Evolutionary conservation across 2,888 invertebrate genomes (phyloP), one percentile per base, ranked within the genome.

Genomic region (Lutraria lutraria): DNA sequence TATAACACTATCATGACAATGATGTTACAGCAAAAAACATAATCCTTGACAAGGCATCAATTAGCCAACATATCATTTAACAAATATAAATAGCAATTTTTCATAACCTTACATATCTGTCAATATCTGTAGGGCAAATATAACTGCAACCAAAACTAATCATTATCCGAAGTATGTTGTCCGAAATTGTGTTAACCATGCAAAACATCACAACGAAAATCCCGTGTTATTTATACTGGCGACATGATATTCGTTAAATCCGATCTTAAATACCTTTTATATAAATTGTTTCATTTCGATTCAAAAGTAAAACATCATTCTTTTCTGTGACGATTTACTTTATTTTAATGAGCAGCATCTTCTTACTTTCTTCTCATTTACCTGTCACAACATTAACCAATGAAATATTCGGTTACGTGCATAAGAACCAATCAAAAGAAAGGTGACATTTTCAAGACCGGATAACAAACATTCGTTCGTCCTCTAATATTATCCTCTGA

Each of bases 331-430:
- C 1, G 76, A 0, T 76, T 76, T 76, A 76, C 31, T 34, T 76
- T 76, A 76, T 76, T 76, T 76, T 76, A 76, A 76, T 76, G 76
- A 76, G 76, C 76, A 31, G 76, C 76, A 76, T 31, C 56, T 19
- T 34, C 83, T 54, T 34, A 25, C 54, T 25, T 83, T 25, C 60
- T 63, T 63, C 63, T 60, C 56, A 63, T 56, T 81, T 56, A 81
- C 54, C 54, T 81, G 63, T 63, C 34, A 83, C 56, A 60, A 19
- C n/a, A 83, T 63, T 19, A 83, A 60, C 83, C 83, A 83, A 83
- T 83, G 16, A 31, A 60, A 31, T 63, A 31, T 13, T 60, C 34
- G 2, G 83, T 60, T n/a, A 63, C 56, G 21, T 34, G 12, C 31
- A n/a, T n/a, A 0, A 15, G 0, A 83, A 60, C 83, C 83, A 83